Evolutionary conservation across 2,797 vertebrate genomes (phyloP).

Genomic region (Acomys russatus): DNA sequence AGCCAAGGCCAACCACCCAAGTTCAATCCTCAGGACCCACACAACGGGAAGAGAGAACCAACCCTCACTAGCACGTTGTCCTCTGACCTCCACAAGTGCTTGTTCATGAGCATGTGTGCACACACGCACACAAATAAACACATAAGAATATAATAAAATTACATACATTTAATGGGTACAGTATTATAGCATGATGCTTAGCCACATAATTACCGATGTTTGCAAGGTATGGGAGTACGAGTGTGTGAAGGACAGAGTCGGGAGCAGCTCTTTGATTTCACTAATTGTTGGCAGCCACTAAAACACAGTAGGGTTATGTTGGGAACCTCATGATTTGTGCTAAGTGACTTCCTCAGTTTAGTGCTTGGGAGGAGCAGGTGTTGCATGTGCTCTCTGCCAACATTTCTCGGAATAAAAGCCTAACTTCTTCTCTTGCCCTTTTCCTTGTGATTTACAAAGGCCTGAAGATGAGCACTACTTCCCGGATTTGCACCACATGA

Average conservation of each 20-base stretch:
- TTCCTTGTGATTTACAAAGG: constrained; percentile 85
- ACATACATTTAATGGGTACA: not conserved
- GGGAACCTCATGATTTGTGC: not conserved
- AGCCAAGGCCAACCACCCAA: not conserved
- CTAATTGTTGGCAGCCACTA: not conserved
- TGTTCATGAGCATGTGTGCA: too few relatives aligned
- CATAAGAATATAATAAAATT: not conserved
- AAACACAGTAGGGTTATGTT: not conserved
- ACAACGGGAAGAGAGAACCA: not conserved
- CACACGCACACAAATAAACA: not conserved
- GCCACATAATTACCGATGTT: not conserved
- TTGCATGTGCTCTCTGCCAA: not conserved
- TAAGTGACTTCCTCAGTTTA: constrained; percentile 29
- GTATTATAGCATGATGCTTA: not conserved
- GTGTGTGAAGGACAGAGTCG: not conserved
- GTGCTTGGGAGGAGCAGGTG: not conserved
- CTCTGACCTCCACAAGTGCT: not conserved
- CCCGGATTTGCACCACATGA: constrained; percentile 95
- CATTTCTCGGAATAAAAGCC: not conserved
- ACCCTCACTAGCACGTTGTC: not conserved
- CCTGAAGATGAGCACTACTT: constrained; percentile 92
- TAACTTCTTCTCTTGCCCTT: not conserved
- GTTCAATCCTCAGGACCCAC: not conserved
- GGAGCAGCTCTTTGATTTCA: not conserved
- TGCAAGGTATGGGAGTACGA: not conserved